Base-by-base conservation (phyloP, 1,140 invertebrate genomes). In the Phenacoccus solenopsis region DNA sequence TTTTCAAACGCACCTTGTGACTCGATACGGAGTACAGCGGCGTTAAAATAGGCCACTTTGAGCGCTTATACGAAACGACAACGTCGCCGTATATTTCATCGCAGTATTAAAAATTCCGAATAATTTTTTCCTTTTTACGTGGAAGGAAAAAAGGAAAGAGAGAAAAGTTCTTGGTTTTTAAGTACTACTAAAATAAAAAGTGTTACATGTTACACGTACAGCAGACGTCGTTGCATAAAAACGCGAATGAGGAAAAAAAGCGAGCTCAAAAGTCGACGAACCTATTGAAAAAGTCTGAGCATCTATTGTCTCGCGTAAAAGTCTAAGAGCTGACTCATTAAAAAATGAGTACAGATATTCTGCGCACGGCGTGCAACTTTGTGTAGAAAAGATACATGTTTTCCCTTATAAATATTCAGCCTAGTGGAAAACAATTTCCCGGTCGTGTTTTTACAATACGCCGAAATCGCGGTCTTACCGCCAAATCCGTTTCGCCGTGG, bases 401-500 rank as follows among this genome's bases (percentile, higher is more conserved):
- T 64, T 64, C 59, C 59, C 59, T 64, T 64, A 64, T 64, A 64
- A 64, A 64, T 64, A 64, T 64, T 64, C 59, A 64, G 59, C 59
- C 59, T 64, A 27, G 10, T 64, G 59, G 59, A 64, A 64, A 64
- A 64, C 59, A 27, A 64, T 64, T 64, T 64, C 59, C 59, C 59
- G 59, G 59, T 24, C 59, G 59, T 64, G 59, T 64, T 64, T 24
- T 64, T 64, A 64, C 59, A 49, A 49, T 49, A 16, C 38, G 38
- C 38, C 38, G 12, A n/a, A 49, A 49, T 16, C 20, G 38, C 13
- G 38, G 13, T 32, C 5, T 49, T 16, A 10, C 13, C 38, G 38
- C 13, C 13, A 49, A 49, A 16, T 49, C 12, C 20, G 38, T 16
- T 16, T 7, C 38, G 38, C 38, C 5, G 38, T 49, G 38, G 13